These are phyloP conservation scores for Drosophila orosa DNA, from an alignment of 1,140 invertebrate species.

Conservation along the genomic window DNA sequence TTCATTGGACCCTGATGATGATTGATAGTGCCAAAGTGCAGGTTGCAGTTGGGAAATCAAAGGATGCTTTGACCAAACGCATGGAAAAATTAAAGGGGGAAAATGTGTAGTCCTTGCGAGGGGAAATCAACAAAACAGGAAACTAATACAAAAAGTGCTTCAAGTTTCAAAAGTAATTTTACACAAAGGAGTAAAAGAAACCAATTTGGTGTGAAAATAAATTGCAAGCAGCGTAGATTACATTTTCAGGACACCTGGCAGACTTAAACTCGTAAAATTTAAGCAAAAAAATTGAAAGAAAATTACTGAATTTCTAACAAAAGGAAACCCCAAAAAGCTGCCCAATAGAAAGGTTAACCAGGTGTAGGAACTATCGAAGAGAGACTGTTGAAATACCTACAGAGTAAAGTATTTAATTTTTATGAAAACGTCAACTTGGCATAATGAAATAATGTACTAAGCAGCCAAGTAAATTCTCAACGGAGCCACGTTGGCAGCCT, in stretches of 20 bases:
- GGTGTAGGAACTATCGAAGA: background rate
- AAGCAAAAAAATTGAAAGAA: background rate
- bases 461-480: constrained; percentile 40
- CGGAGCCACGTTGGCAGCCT: constrained; percentile 34
- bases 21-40: constrained; percentile 16
- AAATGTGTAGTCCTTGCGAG: background rate
- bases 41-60: constrained; percentile 2
- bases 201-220: background rate
- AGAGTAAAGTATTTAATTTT: constrained; percentile 70
- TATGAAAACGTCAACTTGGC: constrained; percentile 70
- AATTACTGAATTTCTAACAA: background rate
- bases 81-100: constrained; percentile 7
- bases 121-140: background rate
- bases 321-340: background rate
- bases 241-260: background rate
- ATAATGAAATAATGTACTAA: constrained; percentile 69
- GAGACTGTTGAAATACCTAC: background rate
- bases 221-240: background rate
- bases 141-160: background rate
- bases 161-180: background rate
- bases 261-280: constrained; percentile 10
- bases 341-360: background rate
- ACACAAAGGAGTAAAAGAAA: background rate
- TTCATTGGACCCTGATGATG: constrained; percentile 37
- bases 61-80: constrained; percentile 4